Conservation (phyloP, 2,113 vertebrate genomes). For the Poicephalus gulielmi region DNA sequence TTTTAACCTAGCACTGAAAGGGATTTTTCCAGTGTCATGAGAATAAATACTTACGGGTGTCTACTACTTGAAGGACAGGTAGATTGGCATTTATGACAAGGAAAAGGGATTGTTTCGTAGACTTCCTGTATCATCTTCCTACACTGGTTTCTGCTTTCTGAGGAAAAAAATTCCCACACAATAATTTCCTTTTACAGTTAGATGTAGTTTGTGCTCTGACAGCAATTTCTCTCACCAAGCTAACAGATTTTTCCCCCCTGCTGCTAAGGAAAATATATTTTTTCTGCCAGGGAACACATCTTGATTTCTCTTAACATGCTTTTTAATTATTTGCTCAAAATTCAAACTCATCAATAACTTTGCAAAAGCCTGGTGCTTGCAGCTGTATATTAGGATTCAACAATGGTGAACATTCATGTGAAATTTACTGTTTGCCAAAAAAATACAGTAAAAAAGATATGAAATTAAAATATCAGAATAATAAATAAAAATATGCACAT, state of each 20-base stretch:
- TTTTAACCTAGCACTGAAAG: accelerated
- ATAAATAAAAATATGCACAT: not conserved
- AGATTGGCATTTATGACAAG: not conserved
- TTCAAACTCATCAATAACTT: not conserved
- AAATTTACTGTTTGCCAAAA: not conserved
- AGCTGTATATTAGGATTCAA: not conserved
- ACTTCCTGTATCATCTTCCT: not conserved
- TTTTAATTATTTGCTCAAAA: not conserved
- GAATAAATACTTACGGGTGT: not conserved
- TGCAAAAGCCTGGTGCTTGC: not conserved
- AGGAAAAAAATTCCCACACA: not conserved
- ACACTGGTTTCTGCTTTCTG: not conserved
- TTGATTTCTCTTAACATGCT: not conserved
- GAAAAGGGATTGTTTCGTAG: not conserved
- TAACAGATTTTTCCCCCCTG: not conserved
- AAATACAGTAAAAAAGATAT: not conserved
- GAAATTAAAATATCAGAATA: not conserved
- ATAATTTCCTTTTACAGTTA: not conserved
- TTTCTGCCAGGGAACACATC: not conserved
- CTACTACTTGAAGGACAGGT: not conserved
- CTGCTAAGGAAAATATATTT: not conserved
- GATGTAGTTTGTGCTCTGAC: not conserved
- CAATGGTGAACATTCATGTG: not conserved
- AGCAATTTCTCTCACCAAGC: not conserved
- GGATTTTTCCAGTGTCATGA: not conserved